These are phyloP conservation scores for Oxycera nigricornis DNA, from an alignment of 2,888 invertebrate genomes.

Conservation along the genomic window DNA sequence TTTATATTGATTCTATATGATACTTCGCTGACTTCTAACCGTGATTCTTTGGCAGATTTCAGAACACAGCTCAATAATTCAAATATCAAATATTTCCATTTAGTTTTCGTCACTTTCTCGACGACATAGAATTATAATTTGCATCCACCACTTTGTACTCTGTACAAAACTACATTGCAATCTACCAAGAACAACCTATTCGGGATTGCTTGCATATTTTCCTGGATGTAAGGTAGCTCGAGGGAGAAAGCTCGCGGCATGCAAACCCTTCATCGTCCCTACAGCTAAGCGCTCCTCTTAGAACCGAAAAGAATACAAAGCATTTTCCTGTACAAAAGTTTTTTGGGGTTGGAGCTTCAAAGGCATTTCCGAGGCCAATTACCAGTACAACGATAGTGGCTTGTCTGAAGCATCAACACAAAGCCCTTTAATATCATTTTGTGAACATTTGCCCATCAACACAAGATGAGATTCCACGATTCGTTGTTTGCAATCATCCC, in stretches of 20 bases:
- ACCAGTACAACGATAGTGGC: background rate
- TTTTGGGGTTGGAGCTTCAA: conserved; percentile 16
- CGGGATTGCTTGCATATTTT: background rate
- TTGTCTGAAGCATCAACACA: conserved; percentile 20
- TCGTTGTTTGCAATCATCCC: background rate
- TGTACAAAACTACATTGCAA: background rate
- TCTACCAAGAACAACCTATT: background rate
- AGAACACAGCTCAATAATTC: too few species aligned
- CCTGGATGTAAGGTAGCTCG: background rate
- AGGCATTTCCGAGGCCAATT: conserved; percentile 17
- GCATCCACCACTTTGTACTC: background rate
- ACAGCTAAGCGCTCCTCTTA: background rate
- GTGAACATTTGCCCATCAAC: background rate
- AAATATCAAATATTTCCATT: too few species aligned
- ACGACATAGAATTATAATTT: too few species aligned
- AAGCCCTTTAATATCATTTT: conserved; percentile 15
- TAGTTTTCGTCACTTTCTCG: too few species aligned
- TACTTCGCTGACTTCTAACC: too few species aligned
- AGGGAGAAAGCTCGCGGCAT: background rate
- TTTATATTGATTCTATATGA: too few species aligned
- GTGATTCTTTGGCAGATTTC: too few species aligned
- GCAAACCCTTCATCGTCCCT: background rate
- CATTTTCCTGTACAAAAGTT: background rate
- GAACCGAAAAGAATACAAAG: background rate
- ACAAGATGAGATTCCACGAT: conserved; percentile 1